phyloP scores from a whole-genome alignment of 2,113 vertebrate genomes.

The Riparia riparia region DNA sequence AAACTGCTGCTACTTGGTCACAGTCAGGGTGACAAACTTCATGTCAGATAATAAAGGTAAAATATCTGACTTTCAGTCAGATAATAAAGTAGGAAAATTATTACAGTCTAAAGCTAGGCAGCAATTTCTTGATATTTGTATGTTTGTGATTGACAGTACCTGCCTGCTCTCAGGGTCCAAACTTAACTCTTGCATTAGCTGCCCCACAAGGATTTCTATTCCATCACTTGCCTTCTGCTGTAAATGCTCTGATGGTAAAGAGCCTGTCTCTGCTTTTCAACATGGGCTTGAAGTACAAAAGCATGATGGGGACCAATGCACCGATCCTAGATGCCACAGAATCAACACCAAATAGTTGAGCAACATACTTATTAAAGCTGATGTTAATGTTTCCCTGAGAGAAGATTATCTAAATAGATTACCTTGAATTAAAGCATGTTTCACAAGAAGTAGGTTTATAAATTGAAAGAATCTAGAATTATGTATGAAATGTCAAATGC shows the following conservation, averaged over 20 bases:
- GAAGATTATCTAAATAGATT: background rate
- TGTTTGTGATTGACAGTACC: background rate
- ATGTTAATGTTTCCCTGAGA: background rate
- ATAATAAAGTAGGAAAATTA: background rate
- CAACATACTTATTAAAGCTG: background rate
- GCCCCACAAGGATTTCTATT: background rate
- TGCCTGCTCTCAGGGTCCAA: background rate
- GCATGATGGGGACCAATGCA: background rate
- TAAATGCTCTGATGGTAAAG: background rate
- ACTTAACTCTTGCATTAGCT: background rate
- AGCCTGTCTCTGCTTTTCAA: background rate
- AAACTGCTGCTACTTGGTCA: background rate
- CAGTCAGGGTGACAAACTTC: background rate
- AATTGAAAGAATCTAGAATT: background rate
- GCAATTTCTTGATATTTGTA: background rate
- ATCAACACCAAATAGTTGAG: background rate
- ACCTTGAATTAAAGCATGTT: background rate
- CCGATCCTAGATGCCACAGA: background rate
- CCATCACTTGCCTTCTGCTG: background rate
- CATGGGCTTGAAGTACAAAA: background rate
- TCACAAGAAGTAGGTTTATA: background rate
- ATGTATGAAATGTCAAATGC: background rate
- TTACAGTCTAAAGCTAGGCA: background rate
- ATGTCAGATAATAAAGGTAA: background rate
- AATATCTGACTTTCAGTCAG: background rate